phyloP scores from a whole-genome alignment of 2,797 vertebrate species.

The Crax fasciolata region DNA sequence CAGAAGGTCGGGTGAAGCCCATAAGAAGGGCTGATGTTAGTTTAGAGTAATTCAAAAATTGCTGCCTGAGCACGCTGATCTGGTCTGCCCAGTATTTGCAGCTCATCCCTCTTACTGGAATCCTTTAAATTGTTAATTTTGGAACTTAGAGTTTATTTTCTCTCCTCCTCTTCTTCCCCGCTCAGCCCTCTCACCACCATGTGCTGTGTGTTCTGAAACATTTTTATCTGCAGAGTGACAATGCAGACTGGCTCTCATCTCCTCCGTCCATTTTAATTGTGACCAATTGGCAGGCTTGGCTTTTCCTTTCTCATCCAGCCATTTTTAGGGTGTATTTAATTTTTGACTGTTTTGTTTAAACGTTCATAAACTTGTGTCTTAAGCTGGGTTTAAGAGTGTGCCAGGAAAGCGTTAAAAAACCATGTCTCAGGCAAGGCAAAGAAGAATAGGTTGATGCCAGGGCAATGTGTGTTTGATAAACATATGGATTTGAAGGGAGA shows the following conservation, averaged over 20 bases:
- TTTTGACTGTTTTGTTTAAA: slow-evolving; percentile 67
- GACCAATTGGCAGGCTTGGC: background rate
- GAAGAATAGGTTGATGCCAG: slow-evolving; percentile 74
- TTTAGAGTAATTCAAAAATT: slow-evolving; percentile 58
- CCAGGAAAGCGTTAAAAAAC: slow-evolving; percentile 60
- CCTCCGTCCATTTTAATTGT: background rate
- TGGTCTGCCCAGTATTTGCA: slow-evolving; percentile 31
- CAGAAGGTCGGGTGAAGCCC: background rate
- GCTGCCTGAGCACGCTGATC: background rate
- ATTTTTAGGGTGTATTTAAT: slow-evolving; percentile 67
- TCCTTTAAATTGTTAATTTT: slow-evolving; percentile 33
- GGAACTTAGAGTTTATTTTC: slow-evolving; percentile 19
- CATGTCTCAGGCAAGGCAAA: slow-evolving; percentile 46
- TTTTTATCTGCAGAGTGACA: background rate
- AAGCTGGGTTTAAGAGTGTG: slow-evolving; percentile 39
- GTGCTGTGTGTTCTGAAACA: background rate
- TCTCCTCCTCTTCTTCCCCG: background rate
- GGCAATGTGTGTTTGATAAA: slow-evolving; percentile 74
- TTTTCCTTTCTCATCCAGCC: slow-evolving; percentile 44
- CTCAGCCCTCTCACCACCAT: background rate
- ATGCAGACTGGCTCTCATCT: background rate
- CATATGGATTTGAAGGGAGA: slow-evolving; percentile 73
- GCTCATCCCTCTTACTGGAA: slow-evolving; percentile 1
- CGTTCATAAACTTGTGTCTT: slow-evolving; percentile 43
- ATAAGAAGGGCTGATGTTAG: slow-evolving; percentile 38